Evolutionary conservation across 2,888 invertebrate species (phyloP).

Genomic region (Brachyptera risi): DNA sequence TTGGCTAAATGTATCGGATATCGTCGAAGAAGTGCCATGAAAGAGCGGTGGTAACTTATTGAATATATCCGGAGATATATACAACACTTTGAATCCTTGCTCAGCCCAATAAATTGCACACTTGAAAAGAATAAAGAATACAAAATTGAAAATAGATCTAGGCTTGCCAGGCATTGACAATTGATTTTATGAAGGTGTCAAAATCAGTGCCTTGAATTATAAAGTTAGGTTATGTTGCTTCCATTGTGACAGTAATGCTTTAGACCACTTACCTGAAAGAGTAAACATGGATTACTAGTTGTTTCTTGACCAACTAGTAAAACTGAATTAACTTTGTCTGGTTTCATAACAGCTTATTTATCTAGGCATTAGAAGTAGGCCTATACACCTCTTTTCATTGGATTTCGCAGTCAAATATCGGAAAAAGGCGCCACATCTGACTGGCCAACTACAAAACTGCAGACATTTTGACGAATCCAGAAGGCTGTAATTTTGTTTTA

Average conservation of each 20-base stretch:
- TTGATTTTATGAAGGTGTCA: no score
- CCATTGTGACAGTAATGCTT: no score
- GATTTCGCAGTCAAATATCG: no score
- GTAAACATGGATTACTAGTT: slow-evolving; percentile 23
- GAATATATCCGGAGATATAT: slow-evolving; percentile 41
- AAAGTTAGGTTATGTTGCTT: not conserved
- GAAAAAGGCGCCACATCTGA: no score
- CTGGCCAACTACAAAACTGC: no score
- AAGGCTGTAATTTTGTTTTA: no score
- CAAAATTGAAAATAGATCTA: no score
- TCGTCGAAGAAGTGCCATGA: slow-evolving; percentile 38
- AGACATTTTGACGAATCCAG: not conserved
- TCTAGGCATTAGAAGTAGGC: no score
- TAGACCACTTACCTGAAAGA: slow-evolving; percentile 27
- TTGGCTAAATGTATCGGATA: slow-evolving; percentile 40
- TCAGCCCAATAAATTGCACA: slow-evolving; percentile 42
- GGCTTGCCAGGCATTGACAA: not conserved
- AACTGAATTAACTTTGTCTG: slow-evolving; percentile 20
- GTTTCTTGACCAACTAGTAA: slow-evolving; percentile 20
- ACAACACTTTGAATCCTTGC: slow-evolving; percentile 41
- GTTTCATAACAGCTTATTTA: no score
- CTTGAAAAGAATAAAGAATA: slow-evolving; percentile 36
- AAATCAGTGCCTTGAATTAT: no score
- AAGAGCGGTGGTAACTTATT: slow-evolving; percentile 38
- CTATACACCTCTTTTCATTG: no score